Evolutionary conservation across 1,140 invertebrate genomes (phyloP).

Genomic region (Pygmarrhopalites habei): DNA sequence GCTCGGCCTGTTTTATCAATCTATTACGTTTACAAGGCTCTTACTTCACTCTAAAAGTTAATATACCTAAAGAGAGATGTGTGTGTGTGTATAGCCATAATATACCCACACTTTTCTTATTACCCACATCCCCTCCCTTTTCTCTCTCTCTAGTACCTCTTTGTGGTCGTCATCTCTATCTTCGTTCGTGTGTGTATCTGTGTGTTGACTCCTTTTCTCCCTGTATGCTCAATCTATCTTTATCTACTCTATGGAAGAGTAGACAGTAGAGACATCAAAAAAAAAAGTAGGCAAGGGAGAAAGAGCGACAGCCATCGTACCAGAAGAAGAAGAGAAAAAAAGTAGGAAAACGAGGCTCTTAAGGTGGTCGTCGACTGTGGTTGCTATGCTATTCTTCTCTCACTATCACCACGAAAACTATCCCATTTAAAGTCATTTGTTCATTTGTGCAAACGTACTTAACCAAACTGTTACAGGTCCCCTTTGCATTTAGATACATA

Average conservation of each 20-base stretch:
- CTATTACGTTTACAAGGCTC: neutral
- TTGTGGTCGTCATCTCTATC: neutral
- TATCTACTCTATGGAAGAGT: neutral
- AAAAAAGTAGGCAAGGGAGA: too few species aligned
- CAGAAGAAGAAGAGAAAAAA: too few species aligned
- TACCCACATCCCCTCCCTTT: neutral
- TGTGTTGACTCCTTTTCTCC: neutral
- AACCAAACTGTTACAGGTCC: too few species aligned
- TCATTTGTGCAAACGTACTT: too few species aligned
- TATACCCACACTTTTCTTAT: neutral
- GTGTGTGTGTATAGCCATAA: neutral
- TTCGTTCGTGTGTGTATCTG: neutral
- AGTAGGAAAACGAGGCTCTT: too few species aligned
- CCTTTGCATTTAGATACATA: too few species aligned
- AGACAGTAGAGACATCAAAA: too few species aligned
- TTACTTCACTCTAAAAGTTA: neutral
- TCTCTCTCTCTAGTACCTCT: neutral
- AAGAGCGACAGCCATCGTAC: too few species aligned
- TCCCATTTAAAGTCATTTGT: neutral
- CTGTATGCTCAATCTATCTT: neutral
- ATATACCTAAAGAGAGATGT: neutral
- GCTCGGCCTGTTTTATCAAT: neutral
- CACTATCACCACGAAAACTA: neutral
- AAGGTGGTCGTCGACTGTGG: too few species aligned
- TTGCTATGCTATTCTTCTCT: too few species aligned